Conservation (phyloP, 1,140 invertebrate genomes). For the Linepithema humile region DNA sequence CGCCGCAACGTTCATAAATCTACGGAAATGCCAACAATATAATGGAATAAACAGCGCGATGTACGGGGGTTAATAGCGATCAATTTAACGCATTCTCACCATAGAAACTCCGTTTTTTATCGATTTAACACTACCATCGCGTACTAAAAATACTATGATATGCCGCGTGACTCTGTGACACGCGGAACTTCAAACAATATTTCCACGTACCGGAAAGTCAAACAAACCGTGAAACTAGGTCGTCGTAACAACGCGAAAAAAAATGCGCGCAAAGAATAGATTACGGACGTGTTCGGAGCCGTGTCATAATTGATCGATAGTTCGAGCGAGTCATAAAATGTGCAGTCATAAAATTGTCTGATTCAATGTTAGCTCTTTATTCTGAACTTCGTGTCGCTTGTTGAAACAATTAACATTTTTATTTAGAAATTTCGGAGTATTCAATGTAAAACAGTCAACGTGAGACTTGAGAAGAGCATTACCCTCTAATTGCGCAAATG, state of each 20-base stretch:
- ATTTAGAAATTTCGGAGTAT: neutral
- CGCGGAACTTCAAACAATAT: constrained; percentile 60
- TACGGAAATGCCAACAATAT: neutral
- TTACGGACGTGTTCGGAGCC: neutral
- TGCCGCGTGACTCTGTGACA: constrained; percentile 37
- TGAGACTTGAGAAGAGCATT: constrained; percentile 20
- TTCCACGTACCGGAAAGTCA: constrained; percentile 79
- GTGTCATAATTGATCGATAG: constrained; percentile 41
- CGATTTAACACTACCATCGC: constrained; percentile 78
- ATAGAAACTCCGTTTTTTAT: constrained; percentile 80
- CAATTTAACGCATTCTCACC: constrained; percentile 75
- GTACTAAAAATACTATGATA: constrained; percentile 74
- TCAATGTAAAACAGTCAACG: neutral
- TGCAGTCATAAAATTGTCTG: neutral
- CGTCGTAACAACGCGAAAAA: constrained; percentile 67
- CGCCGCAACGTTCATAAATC: neutral
- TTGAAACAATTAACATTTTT: too few species aligned
- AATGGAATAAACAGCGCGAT: neutral
- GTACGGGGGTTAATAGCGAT: constrained; percentile 56
- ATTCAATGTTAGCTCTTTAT: too few species aligned
- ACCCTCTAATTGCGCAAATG: neutral
- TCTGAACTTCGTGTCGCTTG: too few species aligned
- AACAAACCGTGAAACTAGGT: constrained; percentile 82
- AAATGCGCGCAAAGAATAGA: constrained; percentile 40
- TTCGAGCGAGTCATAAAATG: neutral